phyloP scores from a whole-genome alignment of 2,888 invertebrate species.

The Amblyjoppa proteus region DNA sequence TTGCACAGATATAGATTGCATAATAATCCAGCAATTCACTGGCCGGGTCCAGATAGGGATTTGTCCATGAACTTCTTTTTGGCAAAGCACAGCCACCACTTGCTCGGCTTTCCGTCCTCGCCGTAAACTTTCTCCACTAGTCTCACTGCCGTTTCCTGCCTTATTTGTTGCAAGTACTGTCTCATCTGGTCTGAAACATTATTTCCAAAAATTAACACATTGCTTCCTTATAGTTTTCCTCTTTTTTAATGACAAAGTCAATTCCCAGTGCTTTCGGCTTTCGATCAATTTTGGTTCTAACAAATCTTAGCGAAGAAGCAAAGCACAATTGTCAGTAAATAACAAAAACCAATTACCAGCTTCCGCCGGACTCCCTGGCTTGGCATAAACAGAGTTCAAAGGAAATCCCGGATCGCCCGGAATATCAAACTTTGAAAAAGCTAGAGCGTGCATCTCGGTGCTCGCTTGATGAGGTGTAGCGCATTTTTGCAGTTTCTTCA shows the following conservation, averaged over 20 bases:
- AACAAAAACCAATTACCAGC: conserved; percentile 87
- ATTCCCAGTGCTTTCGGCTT: background rate
- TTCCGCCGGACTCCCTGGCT: conserved; percentile 92
- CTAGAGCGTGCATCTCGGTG: conserved; percentile 98
- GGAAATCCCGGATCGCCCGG: conserved; percentile 98
- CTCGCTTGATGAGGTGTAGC: conserved; percentile 94
- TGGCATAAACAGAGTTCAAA: conserved; percentile 97
- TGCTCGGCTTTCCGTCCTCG: conserved; percentile 97
- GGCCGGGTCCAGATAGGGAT: conserved; percentile 95
- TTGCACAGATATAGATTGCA: conserved; percentile 9
- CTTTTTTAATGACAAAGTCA: background rate
- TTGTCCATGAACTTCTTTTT: conserved; percentile 99
- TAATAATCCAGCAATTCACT: conserved; percentile 84
- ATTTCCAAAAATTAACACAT: background rate
- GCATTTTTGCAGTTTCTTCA: conserved; percentile 97
- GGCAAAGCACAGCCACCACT: conserved; percentile 99
- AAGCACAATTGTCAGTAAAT: background rate
- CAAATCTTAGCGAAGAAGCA: background rate
- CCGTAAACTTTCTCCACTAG: conserved; percentile 93
- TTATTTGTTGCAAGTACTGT: conserved; percentile 96
- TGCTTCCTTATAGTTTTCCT: background rate
- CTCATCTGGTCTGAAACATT: conserved; percentile 92
- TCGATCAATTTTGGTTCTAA: background rate
- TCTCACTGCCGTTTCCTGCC: conserved; percentile 97
- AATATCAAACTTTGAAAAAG: conserved; percentile 97